phyloP scores from a whole-genome alignment of 1,140 invertebrate species.

The Drosophila insularis region DNA sequence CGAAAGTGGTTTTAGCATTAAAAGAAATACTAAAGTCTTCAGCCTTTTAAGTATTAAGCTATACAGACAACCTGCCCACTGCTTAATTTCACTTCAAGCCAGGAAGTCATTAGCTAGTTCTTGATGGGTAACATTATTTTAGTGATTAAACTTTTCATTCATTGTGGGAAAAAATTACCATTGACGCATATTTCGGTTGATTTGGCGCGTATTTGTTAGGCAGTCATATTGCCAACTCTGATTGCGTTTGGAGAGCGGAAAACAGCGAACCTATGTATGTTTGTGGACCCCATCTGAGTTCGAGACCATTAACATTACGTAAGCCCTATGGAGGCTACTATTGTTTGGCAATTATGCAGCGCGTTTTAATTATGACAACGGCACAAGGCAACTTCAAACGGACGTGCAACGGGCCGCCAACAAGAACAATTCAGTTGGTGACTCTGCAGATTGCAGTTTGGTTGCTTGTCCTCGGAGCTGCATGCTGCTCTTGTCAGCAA shows the following conservation, averaged over 20 bases:
- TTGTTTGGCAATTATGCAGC: slow-evolving; percentile 79
- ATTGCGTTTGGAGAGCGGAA: slow-evolving; percentile 30
- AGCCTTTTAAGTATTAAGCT: no score
- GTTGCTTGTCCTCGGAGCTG: neutral
- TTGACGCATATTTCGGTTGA: no score
- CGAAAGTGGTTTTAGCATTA: no score
- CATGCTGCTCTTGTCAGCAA: slow-evolving; percentile 26
- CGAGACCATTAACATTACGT: neutral
- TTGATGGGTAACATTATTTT: no score
- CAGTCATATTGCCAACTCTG: slow-evolving; percentile 49
- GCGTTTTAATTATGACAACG: slow-evolving; percentile 77
- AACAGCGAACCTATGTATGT: neutral
- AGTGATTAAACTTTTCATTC: no score
- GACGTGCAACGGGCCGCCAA: slow-evolving; percentile 40
- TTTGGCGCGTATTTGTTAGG: slow-evolving; percentile 31
- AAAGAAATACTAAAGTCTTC: no score
- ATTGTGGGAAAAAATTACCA: no score
- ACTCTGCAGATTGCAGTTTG: slow-evolving; percentile 46
- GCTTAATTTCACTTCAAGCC: no score
- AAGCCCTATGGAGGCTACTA: slow-evolving; percentile 17
- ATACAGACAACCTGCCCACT: no score
- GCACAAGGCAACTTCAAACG: slow-evolving; percentile 54
- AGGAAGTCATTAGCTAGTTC: no score
- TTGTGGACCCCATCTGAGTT: neutral
- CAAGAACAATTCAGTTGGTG: slow-evolving; percentile 37